phyloP scores from a whole-genome alignment of 2,113 vertebrate species.

The Heloderma charlesbogerti region DNA sequence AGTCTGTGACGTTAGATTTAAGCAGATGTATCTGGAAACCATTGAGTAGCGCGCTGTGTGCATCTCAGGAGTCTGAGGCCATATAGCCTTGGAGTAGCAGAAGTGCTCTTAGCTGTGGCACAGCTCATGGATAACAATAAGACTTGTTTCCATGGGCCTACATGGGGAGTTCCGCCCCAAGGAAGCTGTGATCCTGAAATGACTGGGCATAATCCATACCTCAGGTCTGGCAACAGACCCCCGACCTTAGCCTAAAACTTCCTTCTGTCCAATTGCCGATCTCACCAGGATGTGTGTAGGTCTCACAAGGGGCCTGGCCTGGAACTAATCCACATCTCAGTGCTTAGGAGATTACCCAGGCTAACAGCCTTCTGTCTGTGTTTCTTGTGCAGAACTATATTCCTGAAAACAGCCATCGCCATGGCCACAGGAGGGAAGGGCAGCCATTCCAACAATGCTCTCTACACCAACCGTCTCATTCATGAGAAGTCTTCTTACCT shows the following conservation, averaged over 20 bases:
- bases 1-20: no score
- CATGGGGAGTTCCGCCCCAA: background rate
- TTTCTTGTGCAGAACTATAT: constrained; percentile 62
- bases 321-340: background rate
- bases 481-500: constrained; percentile 91
- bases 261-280: background rate
- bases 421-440: constrained; percentile 83
- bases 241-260: no score
- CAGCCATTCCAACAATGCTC: constrained; percentile 3
- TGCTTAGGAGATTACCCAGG: background rate
- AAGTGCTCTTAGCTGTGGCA: rapidly evolving
- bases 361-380: background rate
- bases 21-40: background rate
- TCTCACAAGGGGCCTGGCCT: background rate
- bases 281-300: rapidly evolving
- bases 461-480: constrained; percentile 83
- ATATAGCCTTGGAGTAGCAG: background rate
- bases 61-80: background rate
- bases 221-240: background rate
- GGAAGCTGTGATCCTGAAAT: background rate
- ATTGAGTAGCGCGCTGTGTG: background rate
- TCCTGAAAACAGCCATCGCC: constrained; percentile 63
- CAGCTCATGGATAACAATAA: background rate
- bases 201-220: background rate
- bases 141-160: background rate